These are phyloP conservation scores for Rhynchotus rufescens DNA, from an alignment of 2,797 vertebrate species.

Conservation along the genomic window DNA sequence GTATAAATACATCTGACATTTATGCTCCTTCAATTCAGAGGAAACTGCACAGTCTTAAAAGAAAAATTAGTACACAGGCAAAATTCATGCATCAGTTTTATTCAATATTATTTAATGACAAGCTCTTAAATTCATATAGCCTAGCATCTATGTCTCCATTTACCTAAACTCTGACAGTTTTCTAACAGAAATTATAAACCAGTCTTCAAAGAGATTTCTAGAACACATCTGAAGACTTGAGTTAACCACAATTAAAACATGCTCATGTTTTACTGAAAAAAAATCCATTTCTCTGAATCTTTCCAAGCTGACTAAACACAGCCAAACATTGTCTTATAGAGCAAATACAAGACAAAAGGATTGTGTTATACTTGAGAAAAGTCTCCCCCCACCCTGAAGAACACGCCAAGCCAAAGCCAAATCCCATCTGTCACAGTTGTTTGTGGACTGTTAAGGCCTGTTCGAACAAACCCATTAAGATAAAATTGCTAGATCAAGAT, in stretches of 20 bases:
- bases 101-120: not conserved
- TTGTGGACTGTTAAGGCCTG: fast-evolving
- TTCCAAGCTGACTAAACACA: not conserved
- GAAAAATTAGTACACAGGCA: not conserved
- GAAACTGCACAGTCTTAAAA: not conserved
- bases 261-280: not conserved
- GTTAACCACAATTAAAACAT: not conserved
- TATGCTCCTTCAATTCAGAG: not conserved
- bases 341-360: not conserved
- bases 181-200: not conserved
- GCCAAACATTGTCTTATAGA: not conserved
- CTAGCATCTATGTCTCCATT: not conserved
- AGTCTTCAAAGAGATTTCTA: not conserved
- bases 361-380: not conserved
- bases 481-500: not conserved
- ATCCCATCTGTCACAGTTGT: not conserved
- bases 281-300: not conserved
- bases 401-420: not conserved
- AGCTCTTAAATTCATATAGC: not conserved
- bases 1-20: not conserved
- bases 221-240: not conserved
- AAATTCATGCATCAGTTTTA: not conserved
- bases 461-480: not conserved
- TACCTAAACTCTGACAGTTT: not conserved
- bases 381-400: not conserved